Base-by-base conservation (phyloP, 2,888 invertebrate species). In the Sturmia bella region DNA sequence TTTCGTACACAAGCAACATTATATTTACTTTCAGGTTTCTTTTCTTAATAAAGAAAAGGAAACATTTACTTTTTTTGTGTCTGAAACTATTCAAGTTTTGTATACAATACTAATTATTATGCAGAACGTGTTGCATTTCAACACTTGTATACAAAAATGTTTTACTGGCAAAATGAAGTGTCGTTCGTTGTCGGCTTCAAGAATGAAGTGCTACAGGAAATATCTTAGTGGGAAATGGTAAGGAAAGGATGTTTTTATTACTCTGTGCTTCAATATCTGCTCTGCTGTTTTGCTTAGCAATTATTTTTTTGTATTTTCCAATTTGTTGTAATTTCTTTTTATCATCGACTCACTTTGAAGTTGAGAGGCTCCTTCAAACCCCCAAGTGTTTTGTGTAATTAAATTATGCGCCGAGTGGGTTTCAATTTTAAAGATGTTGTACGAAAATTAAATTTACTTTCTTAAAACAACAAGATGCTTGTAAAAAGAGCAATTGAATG, bases 71-170 rank as follows among this genome's bases (percentile, higher is more conserved):
- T 57, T 27, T 52, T 68, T 52, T 61, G 19, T 61, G 17, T 41
- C 19, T 66, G 43, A 69, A 56, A 57, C 69, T 59, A 66, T 69
- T 48, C 48, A 21, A 39, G 41, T 76, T 68, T 72, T 64, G 41
- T 73, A 69, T 43, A 78, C 74, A 74, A 72, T 24, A 70, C 70
- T 82, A 82, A 82, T 82, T 82, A 78, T 50, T 78, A 82, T 82
- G 82, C 78, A 56, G 59, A 82, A 82, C 82, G 82, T 82, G 82
- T 78, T 82, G 82, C 82, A 78, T 75, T 82, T 75, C 61, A 82
- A 75, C 78, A 78, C 82, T 82, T 78, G 70, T 66, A 24, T 24
- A 70, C 57, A 32, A 32, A 32, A 32, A 32, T 32, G 32, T 32
- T 32, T 32, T 7, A 32, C 32, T 32, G 32, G 32, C 32, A 32